phyloP scores from a whole-genome alignment of 2,113 vertebrate genomes.

The Cinclus mexicanus region DNA sequence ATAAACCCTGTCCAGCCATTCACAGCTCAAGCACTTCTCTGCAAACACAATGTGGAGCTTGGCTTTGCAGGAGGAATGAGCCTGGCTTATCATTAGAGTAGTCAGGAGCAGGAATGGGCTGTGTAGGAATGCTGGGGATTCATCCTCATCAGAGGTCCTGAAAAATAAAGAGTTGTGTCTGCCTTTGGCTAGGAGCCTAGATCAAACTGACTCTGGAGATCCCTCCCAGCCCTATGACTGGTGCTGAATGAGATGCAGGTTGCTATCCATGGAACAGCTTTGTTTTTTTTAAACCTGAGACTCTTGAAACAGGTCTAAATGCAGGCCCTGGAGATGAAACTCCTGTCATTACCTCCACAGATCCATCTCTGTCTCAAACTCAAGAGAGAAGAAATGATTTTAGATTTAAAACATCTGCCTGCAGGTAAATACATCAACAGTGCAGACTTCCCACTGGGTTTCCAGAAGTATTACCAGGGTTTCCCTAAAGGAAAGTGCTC shows the following conservation, averaged over 20 bases:
- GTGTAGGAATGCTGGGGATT: neutral
- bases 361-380: neutral
- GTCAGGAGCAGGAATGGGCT: neutral
- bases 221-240: slow-evolving; percentile 50
- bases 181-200: slow-evolving; percentile 42
- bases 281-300: neutral
- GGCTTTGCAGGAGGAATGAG: neutral
- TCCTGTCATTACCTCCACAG: neutral
- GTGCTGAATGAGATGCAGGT: slow-evolving; percentile 4
- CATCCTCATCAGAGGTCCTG: slow-evolving; percentile 8
- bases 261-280: neutral
- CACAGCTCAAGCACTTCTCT: neutral
- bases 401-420: neutral
- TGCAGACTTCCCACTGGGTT: neutral
- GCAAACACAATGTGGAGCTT: neutral
- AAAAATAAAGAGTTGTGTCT: slow-evolving; percentile 35
- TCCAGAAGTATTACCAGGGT: neutral
- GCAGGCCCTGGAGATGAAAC: neutral
- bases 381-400: neutral
- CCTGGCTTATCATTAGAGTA: slow-evolving; percentile 9
- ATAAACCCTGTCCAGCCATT: neutral
- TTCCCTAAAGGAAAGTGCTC: neutral
- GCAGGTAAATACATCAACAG: neutral
- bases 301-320: slow-evolving; percentile 7
- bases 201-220: slow-evolving; percentile 45